Conservation (phyloP, 2,797 vertebrate species). For the Aeoliscus strigatus region DNA sequence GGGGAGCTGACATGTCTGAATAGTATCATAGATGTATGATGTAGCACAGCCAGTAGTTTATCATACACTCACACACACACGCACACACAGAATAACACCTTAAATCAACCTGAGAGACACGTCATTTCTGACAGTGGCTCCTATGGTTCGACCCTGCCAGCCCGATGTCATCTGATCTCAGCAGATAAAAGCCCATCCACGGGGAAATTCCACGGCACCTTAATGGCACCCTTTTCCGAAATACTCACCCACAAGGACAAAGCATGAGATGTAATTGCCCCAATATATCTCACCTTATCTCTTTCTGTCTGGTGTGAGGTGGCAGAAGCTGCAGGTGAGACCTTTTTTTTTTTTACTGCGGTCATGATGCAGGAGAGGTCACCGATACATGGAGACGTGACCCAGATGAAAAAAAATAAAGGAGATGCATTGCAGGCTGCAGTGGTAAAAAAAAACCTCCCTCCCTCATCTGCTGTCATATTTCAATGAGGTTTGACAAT, state of each 20-base stretch:
- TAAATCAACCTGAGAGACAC: constrained; percentile 67
- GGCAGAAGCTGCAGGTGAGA: constrained; percentile 25
- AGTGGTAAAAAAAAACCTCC: constrained; percentile 42
- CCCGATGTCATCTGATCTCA: constrained; percentile 56
- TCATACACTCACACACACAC: constrained; percentile 55
- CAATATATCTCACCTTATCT: constrained; percentile 56
- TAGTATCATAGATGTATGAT: constrained; percentile 62
- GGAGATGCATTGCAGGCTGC: constrained; percentile 45
- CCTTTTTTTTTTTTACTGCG: constrained; percentile 35
- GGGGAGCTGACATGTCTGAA: constrained; percentile 51
- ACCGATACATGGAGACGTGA: constrained; percentile 29
- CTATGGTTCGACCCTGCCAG: constrained; percentile 23
- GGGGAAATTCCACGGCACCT: constrained; percentile 49
- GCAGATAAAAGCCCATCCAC: constrained; percentile 41
- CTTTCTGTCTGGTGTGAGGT: constrained; percentile 43
- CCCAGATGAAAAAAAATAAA: too few relatives aligned
- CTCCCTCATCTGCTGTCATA: constrained; percentile 47
- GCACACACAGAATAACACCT: constrained; percentile 57
- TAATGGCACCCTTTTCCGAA: constrained; percentile 58
- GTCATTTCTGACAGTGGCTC: constrained; percentile 45
- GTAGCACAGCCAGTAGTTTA: constrained; percentile 54
- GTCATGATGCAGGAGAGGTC: constrained; percentile 37
- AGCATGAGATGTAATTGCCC: constrained; percentile 45
- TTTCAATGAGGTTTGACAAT: constrained; percentile 51
- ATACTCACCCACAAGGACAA: too few relatives aligned